A percentile compares a stretch with the other conserved stretches of the same genome.
Evolutionary conservation across 1,140 invertebrate species (phyloP).

Genomic region (Cydia strobilella): DNA sequence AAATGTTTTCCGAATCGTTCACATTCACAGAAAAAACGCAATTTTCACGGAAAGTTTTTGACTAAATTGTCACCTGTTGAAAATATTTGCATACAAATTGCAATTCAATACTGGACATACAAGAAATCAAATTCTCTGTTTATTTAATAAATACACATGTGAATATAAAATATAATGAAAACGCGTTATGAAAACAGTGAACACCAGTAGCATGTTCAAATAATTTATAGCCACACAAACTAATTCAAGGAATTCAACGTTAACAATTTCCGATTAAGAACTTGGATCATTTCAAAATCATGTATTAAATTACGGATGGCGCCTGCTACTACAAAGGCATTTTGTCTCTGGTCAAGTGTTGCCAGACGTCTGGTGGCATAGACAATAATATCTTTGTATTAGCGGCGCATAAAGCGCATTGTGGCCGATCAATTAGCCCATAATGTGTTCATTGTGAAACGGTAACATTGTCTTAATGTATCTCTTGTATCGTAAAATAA

Average conservation of each 20-base stretch:
- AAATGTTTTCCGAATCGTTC: no score
- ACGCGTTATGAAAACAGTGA: neutral
- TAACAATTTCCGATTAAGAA: constrained; percentile 15
- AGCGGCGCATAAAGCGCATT: constrained; percentile 71
- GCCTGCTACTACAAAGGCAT: constrained; percentile 77
- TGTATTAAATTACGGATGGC: constrained; percentile 76
- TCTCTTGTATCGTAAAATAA: constrained; percentile 75
- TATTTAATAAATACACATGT: no score
- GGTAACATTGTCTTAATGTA: constrained; percentile 78
- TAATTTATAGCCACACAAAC: neutral
- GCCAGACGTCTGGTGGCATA: constrained; percentile 75
- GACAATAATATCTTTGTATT: constrained; percentile 76
- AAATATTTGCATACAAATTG: no score
- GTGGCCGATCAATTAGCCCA: constrained; percentile 76
- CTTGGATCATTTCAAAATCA: constrained; percentile 20
- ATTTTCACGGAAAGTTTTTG: no score
- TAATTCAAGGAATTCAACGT: neutral
- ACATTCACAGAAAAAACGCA: no score
- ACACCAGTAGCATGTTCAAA: neutral
- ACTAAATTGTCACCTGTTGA: no score
- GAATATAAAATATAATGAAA: neutral
- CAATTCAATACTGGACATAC: no score
- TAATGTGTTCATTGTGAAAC: constrained; percentile 75
- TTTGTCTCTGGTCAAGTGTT: constrained; percentile 79
- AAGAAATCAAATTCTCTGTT: no score